Base-by-base conservation (phyloP, 2,113 vertebrate genomes). In the Psittacula cyanocephala region DNA sequence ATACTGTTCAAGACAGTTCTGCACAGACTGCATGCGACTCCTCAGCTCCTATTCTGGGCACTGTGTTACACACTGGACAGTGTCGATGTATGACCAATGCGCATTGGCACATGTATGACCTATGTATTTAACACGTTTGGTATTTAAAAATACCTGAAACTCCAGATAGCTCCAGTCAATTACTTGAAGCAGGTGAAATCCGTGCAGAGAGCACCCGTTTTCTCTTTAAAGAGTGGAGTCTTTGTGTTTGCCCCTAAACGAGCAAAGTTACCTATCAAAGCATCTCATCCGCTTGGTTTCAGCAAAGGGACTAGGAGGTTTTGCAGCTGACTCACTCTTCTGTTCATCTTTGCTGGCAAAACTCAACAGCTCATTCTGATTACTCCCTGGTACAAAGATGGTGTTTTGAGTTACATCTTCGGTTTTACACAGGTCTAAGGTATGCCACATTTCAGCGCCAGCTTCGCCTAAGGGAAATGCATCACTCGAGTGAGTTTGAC, bases 191-290 rank as follows among this genome's bases (percentile, higher is more conserved):
- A 13, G 11, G 43, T 46, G 49, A 46, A 67, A 67, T n/a, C 52
- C 59, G 31, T 18, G 35, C 35, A 46, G 10, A 16, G 17, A 78
- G 49, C 2, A 5, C 6, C 11, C 0, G 0, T 55, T 88, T 86
- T 68, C 57, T 64, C 39, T 49, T 77, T 49, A 33, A 76, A 77
- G 17, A 37, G 4, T 3, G 28, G 35, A 24, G 4, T 49, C 24
- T 52, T 28, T 65, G 27, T 3, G 2, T 89, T 94, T 86, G 33
- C 22, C 25, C 41, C 10, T 80, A 46, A 74, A 49, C 25, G 17
- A 63, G 27, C 15, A 44, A 68, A 67, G 31, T 62, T 27, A 23
- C 28, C 46, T 25, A 28, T 62, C 28, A 60, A 92, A 90, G 7
- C 27, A 35, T 49, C 29, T 86, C 13, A 52, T 55, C 35, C 65